Percentiles rank a stretch among this genome's conserved stretches.
These are phyloP conservation scores for Mus pahari DNA, from an alignment of 2,113 vertebrate genomes.

Conservation along the genomic window DNA sequence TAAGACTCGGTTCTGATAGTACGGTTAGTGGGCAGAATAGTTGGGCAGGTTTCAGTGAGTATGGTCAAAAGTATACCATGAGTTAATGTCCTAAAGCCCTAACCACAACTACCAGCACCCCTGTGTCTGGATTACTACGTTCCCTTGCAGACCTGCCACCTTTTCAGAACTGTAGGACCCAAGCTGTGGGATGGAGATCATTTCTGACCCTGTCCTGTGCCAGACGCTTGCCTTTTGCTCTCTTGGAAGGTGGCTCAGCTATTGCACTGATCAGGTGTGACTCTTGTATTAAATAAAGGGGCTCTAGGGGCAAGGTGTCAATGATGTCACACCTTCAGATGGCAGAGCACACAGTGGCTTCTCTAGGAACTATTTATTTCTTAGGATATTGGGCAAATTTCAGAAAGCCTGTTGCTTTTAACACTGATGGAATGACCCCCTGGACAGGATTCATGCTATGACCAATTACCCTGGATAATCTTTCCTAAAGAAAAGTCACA, in stretches of 20 bases:
- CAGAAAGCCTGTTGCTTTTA: not conserved
- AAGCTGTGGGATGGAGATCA: too few relatives aligned
- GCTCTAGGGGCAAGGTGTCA: not conserved
- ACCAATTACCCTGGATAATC: not conserved
- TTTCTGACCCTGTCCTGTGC: not conserved
- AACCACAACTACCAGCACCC: not conserved
- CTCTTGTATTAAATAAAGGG: not conserved
- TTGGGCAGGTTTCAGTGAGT: not conserved
- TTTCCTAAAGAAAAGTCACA: constrained; percentile 52
- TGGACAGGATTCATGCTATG: constrained; percentile 13
- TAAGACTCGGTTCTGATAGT: not conserved
- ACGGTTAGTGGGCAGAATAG: not conserved
- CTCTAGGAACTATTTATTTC: not conserved
- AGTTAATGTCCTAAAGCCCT: not conserved
- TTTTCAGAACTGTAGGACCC: fast-evolving
- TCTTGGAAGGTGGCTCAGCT: not conserved
- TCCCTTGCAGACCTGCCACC: not conserved
- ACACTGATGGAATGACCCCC: not conserved
- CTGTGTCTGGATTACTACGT: not conserved
- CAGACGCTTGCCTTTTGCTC: not conserved
- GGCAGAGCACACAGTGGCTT: not conserved
- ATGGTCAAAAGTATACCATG: fast-evolving
- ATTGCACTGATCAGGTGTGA: not conserved
- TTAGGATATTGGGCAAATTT: not conserved
- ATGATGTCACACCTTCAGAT: not conserved